Percentiles rank a stretch among this genome's conserved stretches.
Conservation (phyloP, 2,888 invertebrate genomes). For the Temnothorax ravouxi region DNA sequence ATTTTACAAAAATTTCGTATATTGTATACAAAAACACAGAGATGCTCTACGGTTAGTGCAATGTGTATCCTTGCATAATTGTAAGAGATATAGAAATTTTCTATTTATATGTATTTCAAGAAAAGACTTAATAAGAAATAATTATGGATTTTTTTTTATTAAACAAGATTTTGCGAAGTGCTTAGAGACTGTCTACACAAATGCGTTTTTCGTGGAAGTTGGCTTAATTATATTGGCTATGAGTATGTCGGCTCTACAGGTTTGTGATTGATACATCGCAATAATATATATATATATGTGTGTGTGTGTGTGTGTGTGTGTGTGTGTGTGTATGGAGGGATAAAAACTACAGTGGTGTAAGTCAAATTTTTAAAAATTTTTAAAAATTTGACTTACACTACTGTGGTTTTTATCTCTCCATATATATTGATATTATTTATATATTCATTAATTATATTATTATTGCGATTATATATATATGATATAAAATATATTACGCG, state of each 20-base stretch:
- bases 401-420: too few relatives aligned
- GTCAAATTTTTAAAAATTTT: too few relatives aligned
- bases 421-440: too few relatives aligned
- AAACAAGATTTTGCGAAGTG: slow-evolving; percentile 26
- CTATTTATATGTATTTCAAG: background rate
- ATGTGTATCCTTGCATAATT: background rate
- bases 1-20: slow-evolving; percentile 28
- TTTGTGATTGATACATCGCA: background rate
- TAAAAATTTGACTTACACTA: too few relatives aligned
- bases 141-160: background rate
- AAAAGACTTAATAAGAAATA: background rate
- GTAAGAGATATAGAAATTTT: background rate
- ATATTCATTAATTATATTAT: too few relatives aligned
- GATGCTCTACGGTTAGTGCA: slow-evolving; percentile 34
- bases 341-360: too few relatives aligned
- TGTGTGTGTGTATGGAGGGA: too few relatives aligned
- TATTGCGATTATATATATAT: too few relatives aligned
- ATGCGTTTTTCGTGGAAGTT: slow-evolving; percentile 6
- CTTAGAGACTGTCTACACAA: slow-evolving; percentile 9
- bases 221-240: slow-evolving; percentile 19
- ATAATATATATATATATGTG: too few relatives aligned
- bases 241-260: slow-evolving; percentile 35
- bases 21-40: slow-evolving; percentile 32
- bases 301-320: too few relatives aligned
- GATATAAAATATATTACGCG: background rate